Evolutionary conservation across 2,888 invertebrate genomes (phyloP), one percentile per base, ranked within the genome.

Genomic region (Erebia aethiops): DNA sequence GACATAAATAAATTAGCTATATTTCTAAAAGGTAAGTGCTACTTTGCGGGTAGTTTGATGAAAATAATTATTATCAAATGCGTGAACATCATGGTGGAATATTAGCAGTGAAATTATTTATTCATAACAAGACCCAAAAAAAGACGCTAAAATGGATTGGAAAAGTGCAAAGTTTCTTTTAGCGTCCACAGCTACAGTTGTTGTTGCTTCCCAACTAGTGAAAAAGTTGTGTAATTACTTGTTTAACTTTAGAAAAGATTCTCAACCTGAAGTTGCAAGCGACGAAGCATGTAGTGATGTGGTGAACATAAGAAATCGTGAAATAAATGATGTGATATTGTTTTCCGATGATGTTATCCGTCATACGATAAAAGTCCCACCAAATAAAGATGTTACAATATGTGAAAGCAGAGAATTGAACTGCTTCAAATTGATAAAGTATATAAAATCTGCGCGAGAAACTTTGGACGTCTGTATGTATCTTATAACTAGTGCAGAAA

Each of bases 381-480:
- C 88, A 1, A 92, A 88, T 70, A 90, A 84, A 75, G 88, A 91
- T 61, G 76, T 90, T 72, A 86, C 85, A 18, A 84, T 91, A 76
- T 89, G 90, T 81, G 88, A 91, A 82, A 92, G 90, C 71, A 87
- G 92, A 77, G 91, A 92, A 77, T 73, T 90, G 2, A 93, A 91
- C 75, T 92, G 92, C 75, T 90, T 91, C 68, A 93, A 93, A 81
- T 80, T 93, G 74, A 90, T 93, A 60, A 91, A 89, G 76, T 93
- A 93, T 71, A 87, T 93, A 41, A 93, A 92, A 78, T 91, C 93
- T 51, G 91, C 93, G 72, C 89, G 89, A 77, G 93, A 93, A 80
- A 93, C 93, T 1, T 79, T 93, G 21, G 93, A 93, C 74, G 92
- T 93, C 63, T 93, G 93, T 80, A 93, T 93, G 93, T 93, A 93